Percentiles rank a stretch among this genome's conserved stretches.
phyloP scores from a whole-genome alignment of 2,113 vertebrate genomes.

The Oriolus oriolus region DNA sequence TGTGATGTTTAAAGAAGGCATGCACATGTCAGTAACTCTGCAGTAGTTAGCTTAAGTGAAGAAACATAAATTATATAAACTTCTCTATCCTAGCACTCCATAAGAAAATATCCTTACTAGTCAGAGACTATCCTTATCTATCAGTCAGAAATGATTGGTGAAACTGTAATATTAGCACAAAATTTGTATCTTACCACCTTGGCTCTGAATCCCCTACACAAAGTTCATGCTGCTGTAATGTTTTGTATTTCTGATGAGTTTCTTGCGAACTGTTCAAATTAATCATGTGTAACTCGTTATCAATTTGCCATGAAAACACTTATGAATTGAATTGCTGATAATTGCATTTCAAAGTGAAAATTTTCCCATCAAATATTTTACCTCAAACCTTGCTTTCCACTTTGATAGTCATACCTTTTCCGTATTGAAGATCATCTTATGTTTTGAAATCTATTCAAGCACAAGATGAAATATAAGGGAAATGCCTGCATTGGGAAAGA shows the following conservation, averaged over 20 bases:
- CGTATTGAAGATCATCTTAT: neutral
- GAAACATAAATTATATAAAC: neutral
- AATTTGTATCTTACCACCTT: neutral
- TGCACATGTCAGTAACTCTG: neutral
- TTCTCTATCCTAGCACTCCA: neutral
- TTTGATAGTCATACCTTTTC: neutral
- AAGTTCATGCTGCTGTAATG: neutral
- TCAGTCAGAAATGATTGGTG: neutral
- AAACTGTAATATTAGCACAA: neutral
- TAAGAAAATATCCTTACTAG: neutral
- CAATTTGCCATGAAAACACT: neutral
- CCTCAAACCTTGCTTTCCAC: neutral
- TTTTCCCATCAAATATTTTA: neutral
- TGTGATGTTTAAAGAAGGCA: neutral
- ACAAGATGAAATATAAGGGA: neutral
- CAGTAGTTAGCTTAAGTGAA: neutral
- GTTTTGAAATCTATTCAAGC: neutral
- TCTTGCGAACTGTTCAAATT: neutral
- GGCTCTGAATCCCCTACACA: neutral
- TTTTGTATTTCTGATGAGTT: neutral
- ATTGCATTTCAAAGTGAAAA: neutral
- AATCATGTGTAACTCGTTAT: neutral
- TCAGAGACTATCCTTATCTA: neutral
- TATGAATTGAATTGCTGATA: conserved; percentile 3
- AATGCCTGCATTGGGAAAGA: neutral